phyloP scores from a whole-genome alignment of 2,888 invertebrate species.

The Mythimna lalbum region DNA sequence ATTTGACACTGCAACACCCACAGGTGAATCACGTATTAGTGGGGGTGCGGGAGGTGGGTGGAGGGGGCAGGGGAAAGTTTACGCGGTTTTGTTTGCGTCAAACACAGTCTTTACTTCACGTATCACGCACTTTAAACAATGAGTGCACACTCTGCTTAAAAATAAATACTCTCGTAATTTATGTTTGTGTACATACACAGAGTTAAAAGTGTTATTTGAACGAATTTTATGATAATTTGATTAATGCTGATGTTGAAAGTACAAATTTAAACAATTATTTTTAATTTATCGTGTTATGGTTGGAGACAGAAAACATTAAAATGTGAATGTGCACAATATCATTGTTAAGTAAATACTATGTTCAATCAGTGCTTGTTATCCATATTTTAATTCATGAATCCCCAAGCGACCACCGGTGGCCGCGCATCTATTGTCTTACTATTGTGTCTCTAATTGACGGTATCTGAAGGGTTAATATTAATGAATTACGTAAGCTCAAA shows the following conservation, averaged over 20 bases:
- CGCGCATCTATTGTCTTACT: too few species aligned
- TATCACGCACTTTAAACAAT: conserved; percentile 34
- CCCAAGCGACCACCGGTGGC: too few species aligned
- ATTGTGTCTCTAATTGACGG: too few species aligned
- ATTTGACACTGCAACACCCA: conserved; percentile 68
- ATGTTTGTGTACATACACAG: background rate
- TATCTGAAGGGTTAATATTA: too few species aligned
- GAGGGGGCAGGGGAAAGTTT: conserved; percentile 25
- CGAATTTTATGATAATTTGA: conserved; percentile 8
- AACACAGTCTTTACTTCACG: conserved; percentile 37
- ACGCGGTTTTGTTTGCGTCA: conserved; percentile 38
- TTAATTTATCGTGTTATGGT: background rate
- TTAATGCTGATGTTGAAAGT: background rate
- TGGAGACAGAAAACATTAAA: background rate
- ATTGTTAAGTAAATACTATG: background rate
- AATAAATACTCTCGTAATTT: conserved; percentile 7
- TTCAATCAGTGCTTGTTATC: background rate
- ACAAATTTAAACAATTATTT: background rate
- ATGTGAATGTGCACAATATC: background rate
- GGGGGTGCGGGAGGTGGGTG: background rate
- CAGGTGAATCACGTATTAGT: conserved; percentile 58
- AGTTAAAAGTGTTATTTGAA: conserved; percentile 14
- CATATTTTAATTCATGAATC: too few species aligned
- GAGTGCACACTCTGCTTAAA: conserved; percentile 29
- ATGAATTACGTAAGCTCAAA: background rate